These are phyloP conservation scores for Akabosia matsudoensis DNA, from an alignment of 1,140 invertebrate species.

Conservation along the genomic window DNA sequence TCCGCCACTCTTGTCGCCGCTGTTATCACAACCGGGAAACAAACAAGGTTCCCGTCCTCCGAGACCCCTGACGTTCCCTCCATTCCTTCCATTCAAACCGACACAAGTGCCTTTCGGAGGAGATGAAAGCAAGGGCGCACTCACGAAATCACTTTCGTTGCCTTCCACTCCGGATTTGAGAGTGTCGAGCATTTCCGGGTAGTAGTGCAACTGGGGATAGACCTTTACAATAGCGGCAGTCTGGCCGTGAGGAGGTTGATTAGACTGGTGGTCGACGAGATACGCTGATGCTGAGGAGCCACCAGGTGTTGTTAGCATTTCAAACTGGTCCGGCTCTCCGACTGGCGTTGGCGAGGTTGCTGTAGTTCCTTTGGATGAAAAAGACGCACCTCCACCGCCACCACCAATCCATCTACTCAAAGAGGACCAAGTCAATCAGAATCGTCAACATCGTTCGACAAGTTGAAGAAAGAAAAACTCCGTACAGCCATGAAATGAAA, in stretches of 20 bases:
- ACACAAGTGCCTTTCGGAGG: not conserved
- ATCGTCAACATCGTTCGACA: not conserved
- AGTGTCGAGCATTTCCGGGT: conserved; percentile 3
- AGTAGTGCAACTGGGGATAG: conserved; percentile 3
- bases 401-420: conserved; percentile 19
- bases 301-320: not conserved
- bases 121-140: not conserved
- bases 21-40: not conserved
- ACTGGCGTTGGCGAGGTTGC: not conserved
- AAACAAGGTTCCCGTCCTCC: not conserved
- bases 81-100: too few species aligned
- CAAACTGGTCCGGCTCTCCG: not conserved
- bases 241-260: not conserved
- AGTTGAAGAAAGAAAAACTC: not conserved
- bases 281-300: not conserved
- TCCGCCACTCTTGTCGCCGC: not conserved
- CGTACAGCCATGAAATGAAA: not conserved
- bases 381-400: not conserved
- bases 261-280: not conserved
- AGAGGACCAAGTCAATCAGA: not conserved
- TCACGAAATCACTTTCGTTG: not conserved
- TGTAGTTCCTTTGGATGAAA: not conserved
- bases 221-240: not conserved
- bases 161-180: not conserved
- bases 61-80: too few species aligned